Evolutionary conservation across 2,113 vertebrate species (phyloP).

Genomic region (Tiliqua scincoides): DNA sequence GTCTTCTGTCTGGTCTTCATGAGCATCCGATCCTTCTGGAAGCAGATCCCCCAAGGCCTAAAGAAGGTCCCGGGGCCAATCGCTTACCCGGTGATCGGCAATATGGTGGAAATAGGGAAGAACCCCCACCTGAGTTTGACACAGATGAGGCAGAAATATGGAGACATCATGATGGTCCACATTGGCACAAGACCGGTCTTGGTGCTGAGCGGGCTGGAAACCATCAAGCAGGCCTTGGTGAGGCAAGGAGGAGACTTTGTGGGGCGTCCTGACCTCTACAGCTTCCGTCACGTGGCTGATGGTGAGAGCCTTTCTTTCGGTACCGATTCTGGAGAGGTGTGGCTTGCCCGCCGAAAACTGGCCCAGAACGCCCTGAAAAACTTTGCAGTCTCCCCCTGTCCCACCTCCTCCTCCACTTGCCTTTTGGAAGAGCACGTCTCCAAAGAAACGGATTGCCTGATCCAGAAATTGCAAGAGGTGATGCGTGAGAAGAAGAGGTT

Average conservation of each 20-base stretch:
- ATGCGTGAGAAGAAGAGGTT: constrained; percentile 77
- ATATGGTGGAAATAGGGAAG: constrained; percentile 77
- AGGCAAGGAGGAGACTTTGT: constrained; percentile 84
- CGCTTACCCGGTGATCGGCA: constrained; percentile 83
- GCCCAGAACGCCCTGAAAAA: constrained; percentile 83
- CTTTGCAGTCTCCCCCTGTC: constrained; percentile 76
- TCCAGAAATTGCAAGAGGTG: constrained; percentile 69
- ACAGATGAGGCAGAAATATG: constrained; percentile 80
- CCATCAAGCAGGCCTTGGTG: constrained; percentile 82
- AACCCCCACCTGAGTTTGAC: constrained; percentile 83
- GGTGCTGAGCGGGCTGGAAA: constrained; percentile 81
- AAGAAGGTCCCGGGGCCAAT: constrained; percentile 80
- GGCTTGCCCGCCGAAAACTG: constrained; percentile 83
- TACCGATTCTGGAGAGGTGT: constrained; percentile 79
- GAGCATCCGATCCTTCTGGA: constrained; percentile 58
- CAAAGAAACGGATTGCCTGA: constrained; percentile 78
- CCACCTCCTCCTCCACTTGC: constrained; percentile 70
- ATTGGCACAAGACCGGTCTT: constrained; percentile 85
- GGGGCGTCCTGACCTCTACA: constrained; percentile 83
- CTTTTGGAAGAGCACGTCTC: constrained; percentile 85
- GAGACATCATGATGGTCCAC: constrained; percentile 82
- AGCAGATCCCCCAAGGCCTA: constrained; percentile 77
- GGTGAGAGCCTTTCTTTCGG: constrained; percentile 86
- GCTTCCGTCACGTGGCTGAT: constrained; percentile 71
- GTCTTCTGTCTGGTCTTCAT: constrained; percentile 78